Evolutionary conservation across 2,797 vertebrate genomes (phyloP).

Genomic region (Enteromius treurensis): DNA sequence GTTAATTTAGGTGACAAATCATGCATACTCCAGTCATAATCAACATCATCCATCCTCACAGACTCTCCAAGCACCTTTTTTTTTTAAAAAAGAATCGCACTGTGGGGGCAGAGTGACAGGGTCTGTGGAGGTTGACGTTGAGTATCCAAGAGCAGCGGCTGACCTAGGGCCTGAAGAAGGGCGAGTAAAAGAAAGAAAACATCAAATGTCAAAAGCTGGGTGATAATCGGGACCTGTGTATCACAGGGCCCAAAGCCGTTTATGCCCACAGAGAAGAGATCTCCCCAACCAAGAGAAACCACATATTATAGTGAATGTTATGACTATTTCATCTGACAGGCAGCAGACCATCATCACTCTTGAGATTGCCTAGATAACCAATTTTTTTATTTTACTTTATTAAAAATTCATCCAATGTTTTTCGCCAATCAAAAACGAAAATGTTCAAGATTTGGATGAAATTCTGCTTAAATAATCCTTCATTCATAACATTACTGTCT

Average conservation of each 20-base stretch:
- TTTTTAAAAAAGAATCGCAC: slow-evolving; percentile 67
- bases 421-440: background rate
- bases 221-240: slow-evolving; percentile 68
- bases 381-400: background rate
- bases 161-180: slow-evolving; percentile 72
- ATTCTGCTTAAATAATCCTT: background rate
- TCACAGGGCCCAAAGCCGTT: slow-evolving; percentile 69
- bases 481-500: background rate
- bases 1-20: background rate
- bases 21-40: background rate
- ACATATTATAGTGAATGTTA: slow-evolving; percentile 72
- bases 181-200: slow-evolving; percentile 68
- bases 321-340: slow-evolving; percentile 79
- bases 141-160: slow-evolving; percentile 75
- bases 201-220: slow-evolving; percentile 79
- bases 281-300: slow-evolving; percentile 67
- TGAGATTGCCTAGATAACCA: slow-evolving; percentile 47
- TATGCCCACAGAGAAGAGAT: slow-evolving; percentile 66
- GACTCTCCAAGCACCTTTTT: slow-evolving; percentile 49
- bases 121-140: slow-evolving; percentile 78
- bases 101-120: slow-evolving; percentile 70
- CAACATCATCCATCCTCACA: slow-evolving; percentile 28
- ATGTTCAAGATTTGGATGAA: background rate
- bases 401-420: background rate
- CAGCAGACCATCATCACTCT: slow-evolving; percentile 71